Percentiles rank a stretch among this genome's conserved stretches.
These are phyloP conservation scores for Speoplatyrhinus poulsoni DNA, from an alignment of 2,113 vertebrate species.

Conservation along the genomic window DNA sequence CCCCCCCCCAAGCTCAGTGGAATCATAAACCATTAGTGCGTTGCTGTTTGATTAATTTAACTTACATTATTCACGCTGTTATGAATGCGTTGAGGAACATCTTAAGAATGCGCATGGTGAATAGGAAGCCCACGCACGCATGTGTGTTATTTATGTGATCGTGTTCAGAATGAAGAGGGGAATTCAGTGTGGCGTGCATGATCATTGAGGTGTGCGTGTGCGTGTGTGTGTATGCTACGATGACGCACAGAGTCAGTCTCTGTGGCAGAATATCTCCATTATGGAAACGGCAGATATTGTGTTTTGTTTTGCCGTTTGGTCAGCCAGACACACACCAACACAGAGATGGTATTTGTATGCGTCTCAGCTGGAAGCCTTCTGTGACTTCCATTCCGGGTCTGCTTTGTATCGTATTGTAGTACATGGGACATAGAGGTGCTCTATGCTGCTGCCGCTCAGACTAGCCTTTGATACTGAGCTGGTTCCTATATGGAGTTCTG, in stretches of 20 bases:
- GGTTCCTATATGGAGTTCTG: too few relatives aligned
- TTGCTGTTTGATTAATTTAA: slow-evolving; percentile 4
- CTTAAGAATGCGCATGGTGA: background rate
- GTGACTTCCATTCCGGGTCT: slow-evolving; percentile 48
- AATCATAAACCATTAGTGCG: slow-evolving; percentile 10
- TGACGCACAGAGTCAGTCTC: background rate
- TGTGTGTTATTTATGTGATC: background rate
- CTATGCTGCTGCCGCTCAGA: slow-evolving; percentile 35
- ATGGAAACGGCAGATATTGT: slow-evolving; percentile 3
- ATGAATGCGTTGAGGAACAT: background rate
- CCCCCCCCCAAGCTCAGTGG: slow-evolving; percentile 3
- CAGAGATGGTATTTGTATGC: slow-evolving; percentile 38
- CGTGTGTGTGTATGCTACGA: background rate
- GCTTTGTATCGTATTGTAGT: slow-evolving; percentile 47
- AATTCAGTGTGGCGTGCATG: background rate
- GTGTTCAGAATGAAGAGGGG: background rate
- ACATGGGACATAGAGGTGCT: slow-evolving; percentile 18
- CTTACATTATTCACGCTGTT: slow-evolving; percentile 1
- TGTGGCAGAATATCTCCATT: background rate
- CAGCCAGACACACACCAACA: slow-evolving; percentile 16
- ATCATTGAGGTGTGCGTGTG: background rate
- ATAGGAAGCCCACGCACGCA: background rate
- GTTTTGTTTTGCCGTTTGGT: slow-evolving; percentile 4
- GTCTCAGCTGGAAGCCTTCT: slow-evolving; percentile 36
- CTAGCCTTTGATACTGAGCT: slow-evolving; percentile 42